These are phyloP conservation scores for Andricus quercusramuli DNA, from an alignment of 2,888 invertebrate genomes.

Conservation along the genomic window DNA sequence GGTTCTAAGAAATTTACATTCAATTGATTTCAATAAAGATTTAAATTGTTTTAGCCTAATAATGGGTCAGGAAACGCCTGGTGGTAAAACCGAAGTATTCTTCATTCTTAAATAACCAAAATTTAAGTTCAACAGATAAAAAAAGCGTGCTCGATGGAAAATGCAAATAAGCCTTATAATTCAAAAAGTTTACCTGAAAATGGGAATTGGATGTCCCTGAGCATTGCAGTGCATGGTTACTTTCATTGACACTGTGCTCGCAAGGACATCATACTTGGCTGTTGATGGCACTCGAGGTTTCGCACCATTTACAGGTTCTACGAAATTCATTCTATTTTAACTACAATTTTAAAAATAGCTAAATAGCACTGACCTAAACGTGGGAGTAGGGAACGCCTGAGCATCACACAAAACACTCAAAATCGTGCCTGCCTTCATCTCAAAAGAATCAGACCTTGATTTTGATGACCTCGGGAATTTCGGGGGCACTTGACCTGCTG, in stretches of 20 bases:
- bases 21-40: not conserved
- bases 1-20: constrained; percentile 79
- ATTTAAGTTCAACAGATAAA: not conserved
- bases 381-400: constrained; percentile 73
- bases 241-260: constrained; percentile 78
- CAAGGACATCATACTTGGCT: constrained; percentile 81
- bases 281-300: constrained; percentile 82
- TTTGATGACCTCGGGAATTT: constrained; percentile 80
- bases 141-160: not conserved
- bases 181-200: constrained; percentile 82
- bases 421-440: constrained; percentile 73
- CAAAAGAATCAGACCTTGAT: constrained; percentile 68
- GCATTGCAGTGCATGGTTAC: constrained; percentile 85
- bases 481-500: constrained; percentile 75
- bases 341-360: constrained; percentile 43
- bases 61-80: not conserved
- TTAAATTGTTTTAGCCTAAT: not conserved
- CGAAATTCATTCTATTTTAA: constrained; percentile 38
- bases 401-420: constrained; percentile 73
- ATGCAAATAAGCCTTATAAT: not conserved
- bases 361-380: constrained; percentile 69
- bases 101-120: not conserved
- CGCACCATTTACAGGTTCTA: constrained; percentile 82
- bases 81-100: not conserved
- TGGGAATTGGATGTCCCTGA: constrained; percentile 85